Conservation (phyloP, 2,888 invertebrate species). For the Anthrax anthrax region DNA sequence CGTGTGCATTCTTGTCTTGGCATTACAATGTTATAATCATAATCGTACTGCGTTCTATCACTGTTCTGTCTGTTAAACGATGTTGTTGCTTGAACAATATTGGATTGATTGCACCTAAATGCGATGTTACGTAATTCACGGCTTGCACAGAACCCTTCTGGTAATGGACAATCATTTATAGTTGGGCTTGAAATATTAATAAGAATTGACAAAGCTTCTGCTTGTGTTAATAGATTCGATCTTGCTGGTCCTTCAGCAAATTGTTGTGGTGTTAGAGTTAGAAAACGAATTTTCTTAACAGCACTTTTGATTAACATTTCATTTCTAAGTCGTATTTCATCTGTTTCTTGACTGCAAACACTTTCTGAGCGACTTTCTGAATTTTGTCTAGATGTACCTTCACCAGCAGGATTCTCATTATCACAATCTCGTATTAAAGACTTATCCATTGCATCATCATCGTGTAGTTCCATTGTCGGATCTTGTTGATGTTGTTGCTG, state of each 20-base stretch:
- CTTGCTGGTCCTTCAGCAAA: constrained; percentile 71
- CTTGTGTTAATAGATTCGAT: constrained; percentile 55
- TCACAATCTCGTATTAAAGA: constrained; percentile 17
- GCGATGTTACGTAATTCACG: constrained; percentile 18
- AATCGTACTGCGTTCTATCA: neutral
- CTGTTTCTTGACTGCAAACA: constrained; percentile 15
- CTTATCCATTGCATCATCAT: constrained; percentile 16
- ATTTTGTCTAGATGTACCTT: constrained; percentile 9
- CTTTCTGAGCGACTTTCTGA: constrained; percentile 2
- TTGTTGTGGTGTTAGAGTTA: constrained; percentile 64
- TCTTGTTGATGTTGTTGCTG: constrained; percentile 6
- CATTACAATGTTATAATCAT: neutral
- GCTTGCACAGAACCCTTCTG: constrained; percentile 53
- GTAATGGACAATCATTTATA: constrained; percentile 53
- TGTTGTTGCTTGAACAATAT: neutral
- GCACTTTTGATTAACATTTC: constrained; percentile 43
- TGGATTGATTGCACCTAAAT: neutral
- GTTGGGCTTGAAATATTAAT: constrained; percentile 67
- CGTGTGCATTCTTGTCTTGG: neutral
- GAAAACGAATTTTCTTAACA: constrained; percentile 62
- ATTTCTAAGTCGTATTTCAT: constrained; percentile 25
- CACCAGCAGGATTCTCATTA: constrained; percentile 6
- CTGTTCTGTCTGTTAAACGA: neutral
- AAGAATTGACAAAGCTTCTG: constrained; percentile 65
- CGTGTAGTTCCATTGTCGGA: constrained; percentile 12